Conservation (phyloP, 2,888 invertebrate species). For the Noctua comes region DNA sequence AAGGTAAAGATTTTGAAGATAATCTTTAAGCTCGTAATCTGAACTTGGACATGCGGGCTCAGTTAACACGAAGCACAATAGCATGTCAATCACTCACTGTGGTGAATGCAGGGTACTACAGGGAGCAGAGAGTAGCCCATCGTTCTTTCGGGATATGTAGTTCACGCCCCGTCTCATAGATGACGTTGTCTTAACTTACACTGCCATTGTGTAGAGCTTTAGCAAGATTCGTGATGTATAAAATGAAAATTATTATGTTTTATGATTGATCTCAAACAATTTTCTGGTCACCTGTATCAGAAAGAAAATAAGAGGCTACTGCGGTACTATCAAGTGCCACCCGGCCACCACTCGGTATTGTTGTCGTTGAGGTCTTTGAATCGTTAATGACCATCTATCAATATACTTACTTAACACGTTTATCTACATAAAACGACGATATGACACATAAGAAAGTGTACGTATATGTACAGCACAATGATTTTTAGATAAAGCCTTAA, state of each 20-base stretch:
- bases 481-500: not conserved
- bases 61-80: conserved; percentile 13
- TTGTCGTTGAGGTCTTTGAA: not conserved
- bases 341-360: too few species aligned
- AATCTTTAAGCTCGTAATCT: not conserved
- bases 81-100: conserved; percentile 7
- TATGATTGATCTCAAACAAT: not conserved
- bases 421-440: not conserved
- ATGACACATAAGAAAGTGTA: not conserved
- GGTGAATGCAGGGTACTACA: conserved; percentile 3
- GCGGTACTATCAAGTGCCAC: too few species aligned
- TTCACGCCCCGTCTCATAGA: conserved; percentile 39
- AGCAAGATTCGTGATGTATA: not conserved
- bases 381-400: not conserved
- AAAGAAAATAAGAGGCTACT: too few species aligned
- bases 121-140: not conserved
- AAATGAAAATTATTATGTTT: not conserved
- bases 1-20: not conserved
- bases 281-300: not conserved
- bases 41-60: not conserved
- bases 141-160: conserved; percentile 4
- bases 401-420: not conserved
- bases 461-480: not conserved
- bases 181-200: conserved; percentile 32
- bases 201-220: not conserved